phyloP scores from a whole-genome alignment of 1,140 invertebrate genomes.

The Ruditapes philippinarum region DNA sequence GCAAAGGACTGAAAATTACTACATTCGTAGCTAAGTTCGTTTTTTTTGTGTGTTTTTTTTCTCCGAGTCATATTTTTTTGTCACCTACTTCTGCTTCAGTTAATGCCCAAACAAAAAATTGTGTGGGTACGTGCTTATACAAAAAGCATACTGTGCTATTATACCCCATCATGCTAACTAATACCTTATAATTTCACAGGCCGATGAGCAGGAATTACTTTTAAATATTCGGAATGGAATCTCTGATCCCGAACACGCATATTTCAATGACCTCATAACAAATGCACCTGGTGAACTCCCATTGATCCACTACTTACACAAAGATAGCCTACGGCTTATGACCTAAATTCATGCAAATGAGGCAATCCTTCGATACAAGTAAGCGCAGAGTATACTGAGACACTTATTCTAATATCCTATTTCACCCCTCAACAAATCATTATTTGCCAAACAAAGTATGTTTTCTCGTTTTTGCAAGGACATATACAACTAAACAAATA shows the following conservation, averaged over 20 bases:
- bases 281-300: conserved; percentile 45
- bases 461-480: not conserved
- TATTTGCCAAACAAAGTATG: conserved; percentile 5
- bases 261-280: conserved; percentile 58
- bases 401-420: not conserved
- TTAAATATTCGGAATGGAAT: conserved; percentile 47
- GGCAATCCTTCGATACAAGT: conserved; percentile 30
- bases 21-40: not conserved
- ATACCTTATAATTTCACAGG: conserved; percentile 60
- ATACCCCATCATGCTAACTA: conserved; percentile 9
- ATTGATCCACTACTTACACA: conserved; percentile 4
- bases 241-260: conserved; percentile 2
- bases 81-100: not conserved
- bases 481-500: not conserved
- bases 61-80: not conserved
- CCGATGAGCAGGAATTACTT: conserved; percentile 53
- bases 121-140: conserved; percentile 8
- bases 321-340: conserved; percentile 6
- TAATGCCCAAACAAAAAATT: conserved; percentile 16
- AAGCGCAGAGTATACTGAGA: not conserved
- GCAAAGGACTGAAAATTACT: not conserved
- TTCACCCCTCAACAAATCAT: not conserved
- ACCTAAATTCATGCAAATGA: conserved; percentile 43
- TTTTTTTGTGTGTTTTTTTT: no score
- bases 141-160: conserved; percentile 44